Evolutionary conservation across 2,113 vertebrate species (phyloP).

Genomic region (Laterallus jamaicensis): DNA sequence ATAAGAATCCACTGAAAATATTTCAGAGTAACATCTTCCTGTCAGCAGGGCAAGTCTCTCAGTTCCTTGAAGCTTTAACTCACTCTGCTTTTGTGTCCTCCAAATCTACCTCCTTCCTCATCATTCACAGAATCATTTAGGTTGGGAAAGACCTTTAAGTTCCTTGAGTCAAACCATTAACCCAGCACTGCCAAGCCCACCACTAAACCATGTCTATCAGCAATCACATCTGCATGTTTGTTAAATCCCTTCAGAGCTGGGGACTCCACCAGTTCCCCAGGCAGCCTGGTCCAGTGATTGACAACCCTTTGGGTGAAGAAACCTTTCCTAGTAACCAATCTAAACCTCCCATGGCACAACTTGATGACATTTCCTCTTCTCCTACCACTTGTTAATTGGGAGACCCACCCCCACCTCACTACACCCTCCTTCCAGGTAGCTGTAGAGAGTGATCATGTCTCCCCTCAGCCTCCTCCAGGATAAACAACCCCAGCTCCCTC

Average conservation of each 20-base stretch:
- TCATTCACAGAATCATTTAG: background rate
- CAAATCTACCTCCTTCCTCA: background rate
- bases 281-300: background rate
- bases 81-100: background rate
- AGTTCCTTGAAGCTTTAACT: background rate
- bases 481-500: background rate
- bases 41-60: background rate
- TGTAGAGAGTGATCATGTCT: background rate
- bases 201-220: background rate
- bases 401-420: fast-evolving
- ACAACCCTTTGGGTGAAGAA: fast-evolving
- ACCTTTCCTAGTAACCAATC: background rate
- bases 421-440: background rate
- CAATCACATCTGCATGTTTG: fast-evolving
- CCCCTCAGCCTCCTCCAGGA: background rate
- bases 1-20: background rate
- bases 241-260: background rate
- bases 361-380: background rate
- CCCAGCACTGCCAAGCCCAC: background rate
- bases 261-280: background rate
- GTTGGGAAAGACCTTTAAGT: background rate
- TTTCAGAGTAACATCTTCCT: too few species aligned
- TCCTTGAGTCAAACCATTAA: fast-evolving
- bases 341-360: background rate
- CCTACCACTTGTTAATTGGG: background rate